These are phyloP conservation scores for Pristionchus maxplancki DNA, from an alignment of 2,888 invertebrate species.

Conservation along the genomic window DNA sequence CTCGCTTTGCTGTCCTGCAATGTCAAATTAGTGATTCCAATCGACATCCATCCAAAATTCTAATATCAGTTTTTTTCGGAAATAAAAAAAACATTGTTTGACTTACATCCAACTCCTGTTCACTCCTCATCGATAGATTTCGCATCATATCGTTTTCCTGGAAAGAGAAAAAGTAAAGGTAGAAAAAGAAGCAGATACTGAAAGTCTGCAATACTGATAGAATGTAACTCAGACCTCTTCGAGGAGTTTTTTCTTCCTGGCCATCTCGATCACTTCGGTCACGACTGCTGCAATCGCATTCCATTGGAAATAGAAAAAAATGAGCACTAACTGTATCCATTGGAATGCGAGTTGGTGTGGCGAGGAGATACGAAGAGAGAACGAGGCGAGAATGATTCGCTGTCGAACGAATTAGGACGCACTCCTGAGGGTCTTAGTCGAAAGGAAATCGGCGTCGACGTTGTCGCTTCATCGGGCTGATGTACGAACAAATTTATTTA, in stretches of 20 bases:
- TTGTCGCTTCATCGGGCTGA: not conserved
- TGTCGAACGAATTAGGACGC: not conserved
- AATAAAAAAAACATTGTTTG: too few relatives aligned
- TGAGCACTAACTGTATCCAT: not conserved
- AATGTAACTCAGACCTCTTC: not conserved
- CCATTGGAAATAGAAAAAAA: not conserved
- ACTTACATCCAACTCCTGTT: conserved; percentile 20
- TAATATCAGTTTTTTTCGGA: too few relatives aligned
- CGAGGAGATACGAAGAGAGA: not conserved
- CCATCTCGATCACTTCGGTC: not conserved
- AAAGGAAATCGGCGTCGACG: not conserved
- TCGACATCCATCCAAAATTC: too few relatives aligned
- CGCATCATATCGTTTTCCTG: conserved; percentile 24
- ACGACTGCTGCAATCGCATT: not conserved
- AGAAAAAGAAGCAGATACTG: too few relatives aligned
- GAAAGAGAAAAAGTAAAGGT: not conserved
- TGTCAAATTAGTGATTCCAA: too few relatives aligned
- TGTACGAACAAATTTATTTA: too few relatives aligned
- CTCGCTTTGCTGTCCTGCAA: not conserved
- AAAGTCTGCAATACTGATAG: too few relatives aligned
- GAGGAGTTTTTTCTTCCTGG: not conserved
- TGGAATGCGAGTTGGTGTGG: not conserved
- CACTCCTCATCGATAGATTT: conserved; percentile 19
- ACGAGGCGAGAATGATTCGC: not conserved
- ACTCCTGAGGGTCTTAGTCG: not conserved